Evolutionary conservation across 2,797 vertebrate genomes (phyloP), one percentile per base, ranked within the genome.

Genomic region (Trichosurus vulpecula): DNA sequence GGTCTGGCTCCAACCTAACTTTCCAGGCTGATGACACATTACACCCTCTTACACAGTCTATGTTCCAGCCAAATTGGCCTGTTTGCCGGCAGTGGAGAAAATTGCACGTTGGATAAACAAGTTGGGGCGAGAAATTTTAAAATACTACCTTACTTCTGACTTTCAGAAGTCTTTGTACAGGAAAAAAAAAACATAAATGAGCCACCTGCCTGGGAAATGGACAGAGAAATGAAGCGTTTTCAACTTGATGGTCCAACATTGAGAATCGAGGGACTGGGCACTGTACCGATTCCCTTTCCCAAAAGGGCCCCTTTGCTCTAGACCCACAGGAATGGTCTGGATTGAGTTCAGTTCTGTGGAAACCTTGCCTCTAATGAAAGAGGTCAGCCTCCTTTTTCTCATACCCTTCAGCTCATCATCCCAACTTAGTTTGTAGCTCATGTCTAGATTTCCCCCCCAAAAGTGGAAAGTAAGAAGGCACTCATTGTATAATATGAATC

Each of bases 71-170:
- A 47, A 81, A 81, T 81, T 81, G 41, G n/a, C n/a, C n/a, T 47
- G 74, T 81, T 81, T 81, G 41, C 47, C 3, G 2, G 41, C 74
- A 81, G 41, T 47, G 41, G 54, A 90, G 56, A 35, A 90, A 54
- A 61, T 30, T 90, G 52, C 19, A 41, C 1, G 0, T 12, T 93
- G 56, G 57, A 52, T 96, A 95, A 97, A 90, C 61, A 95, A 90
- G 41, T 91, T 89, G 54, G 30, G 31, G 57, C 52, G n/a, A 74
- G 93, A 95, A 52, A 87, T 54, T 30, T 35, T 41, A 58, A 29
- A 93, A 57, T 58, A n/a, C 52, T 1, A 0, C 66, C 47, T 47
- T 11, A 41, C 55, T 41, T 10, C 0, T 35, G n/a, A 30, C 92
- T 54, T 74, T 89, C n/a, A 47, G 54, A 54, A 54, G 55, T 30